A percentile compares a stretch with the other conserved stretches of the same genome.
These are phyloP conservation scores for Tragelaphus scriptus DNA, from an alignment of 2,113 vertebrate genomes.

Conservation along the genomic window DNA sequence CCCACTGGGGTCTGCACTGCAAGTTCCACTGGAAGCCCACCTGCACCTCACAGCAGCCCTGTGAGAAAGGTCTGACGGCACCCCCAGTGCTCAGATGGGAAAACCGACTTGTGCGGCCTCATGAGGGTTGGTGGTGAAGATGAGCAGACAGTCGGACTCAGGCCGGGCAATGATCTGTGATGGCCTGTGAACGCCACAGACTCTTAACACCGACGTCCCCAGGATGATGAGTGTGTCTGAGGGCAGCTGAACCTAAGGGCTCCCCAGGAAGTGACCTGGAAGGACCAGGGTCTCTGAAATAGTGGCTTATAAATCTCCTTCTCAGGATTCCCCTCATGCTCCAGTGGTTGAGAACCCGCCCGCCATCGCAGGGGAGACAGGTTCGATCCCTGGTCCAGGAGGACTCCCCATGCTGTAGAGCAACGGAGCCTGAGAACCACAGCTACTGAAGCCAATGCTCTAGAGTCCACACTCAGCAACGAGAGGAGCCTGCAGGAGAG, in stretches of 20 bases:
- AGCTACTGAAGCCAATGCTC: accelerated
- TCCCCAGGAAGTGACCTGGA: not conserved
- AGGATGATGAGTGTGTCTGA: accelerated
- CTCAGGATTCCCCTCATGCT: not conserved
- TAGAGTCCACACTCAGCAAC: accelerated
- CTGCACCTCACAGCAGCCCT: not conserved
- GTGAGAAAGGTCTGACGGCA: not conserved
- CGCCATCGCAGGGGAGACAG: not conserved
- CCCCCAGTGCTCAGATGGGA: not conserved
- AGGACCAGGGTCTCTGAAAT: not conserved
- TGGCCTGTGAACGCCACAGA: accelerated
- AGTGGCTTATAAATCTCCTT: accelerated
- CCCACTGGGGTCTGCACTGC: not conserved
- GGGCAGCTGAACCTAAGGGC: not conserved
- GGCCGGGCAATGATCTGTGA: not conserved
- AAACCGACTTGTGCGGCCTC: not conserved
- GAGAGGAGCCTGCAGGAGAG: not conserved
- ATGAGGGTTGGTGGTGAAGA: not conserved
- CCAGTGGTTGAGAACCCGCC: not conserved
- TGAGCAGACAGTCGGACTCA: not conserved
- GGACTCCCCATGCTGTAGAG: not conserved
- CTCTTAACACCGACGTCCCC: accelerated
- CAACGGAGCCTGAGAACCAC: not conserved
- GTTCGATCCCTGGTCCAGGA: not conserved
- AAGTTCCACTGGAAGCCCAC: not conserved